phyloP scores from a whole-genome alignment of 2,888 invertebrate species.

The Graphium colonna region DNA sequence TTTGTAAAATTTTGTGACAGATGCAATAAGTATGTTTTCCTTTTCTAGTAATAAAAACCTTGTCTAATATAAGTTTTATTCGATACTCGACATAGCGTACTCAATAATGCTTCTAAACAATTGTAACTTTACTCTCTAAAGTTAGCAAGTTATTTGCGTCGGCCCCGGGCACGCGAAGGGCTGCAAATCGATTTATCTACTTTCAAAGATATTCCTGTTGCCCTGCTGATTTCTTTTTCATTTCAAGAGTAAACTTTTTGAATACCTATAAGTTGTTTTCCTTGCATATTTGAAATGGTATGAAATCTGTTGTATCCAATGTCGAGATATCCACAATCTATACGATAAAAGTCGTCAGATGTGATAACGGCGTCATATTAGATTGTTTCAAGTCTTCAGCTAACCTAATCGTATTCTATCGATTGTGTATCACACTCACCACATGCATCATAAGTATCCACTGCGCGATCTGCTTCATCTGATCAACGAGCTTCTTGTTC shows the following conservation, averaged over 20 bases:
- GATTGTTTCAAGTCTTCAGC: slow-evolving; percentile 9
- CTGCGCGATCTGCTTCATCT: slow-evolving; percentile 69
- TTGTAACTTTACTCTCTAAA: slow-evolving; percentile 67
- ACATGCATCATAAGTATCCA: slow-evolving; percentile 74
- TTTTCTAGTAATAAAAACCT: too few species aligned
- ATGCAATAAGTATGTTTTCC: too few species aligned
- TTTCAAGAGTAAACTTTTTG: background rate
- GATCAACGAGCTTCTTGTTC: slow-evolving; percentile 69
- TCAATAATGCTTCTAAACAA: slow-evolving; percentile 35
- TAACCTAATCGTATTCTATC: too few species aligned
- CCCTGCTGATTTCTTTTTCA: background rate
- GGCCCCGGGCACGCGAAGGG: slow-evolving; percentile 45
- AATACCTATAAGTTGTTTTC: slow-evolving; percentile 20
- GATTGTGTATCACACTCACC: slow-evolving; percentile 50
- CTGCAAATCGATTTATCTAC: slow-evolving; percentile 58
- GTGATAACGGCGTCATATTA: background rate
- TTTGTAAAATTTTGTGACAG: too few species aligned
- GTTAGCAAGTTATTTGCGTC: slow-evolving; percentile 69
- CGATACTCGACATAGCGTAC: too few species aligned
- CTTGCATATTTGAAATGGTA: background rate
- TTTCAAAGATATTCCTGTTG: slow-evolving; percentile 37
- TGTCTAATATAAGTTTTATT: too few species aligned
- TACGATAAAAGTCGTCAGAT: too few species aligned
- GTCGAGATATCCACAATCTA: too few species aligned
- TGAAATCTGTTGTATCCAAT: background rate